These are phyloP conservation scores for Drosophila kanekoi DNA, from an alignment of 2,888 invertebrate genomes.

Conservation along the genomic window DNA sequence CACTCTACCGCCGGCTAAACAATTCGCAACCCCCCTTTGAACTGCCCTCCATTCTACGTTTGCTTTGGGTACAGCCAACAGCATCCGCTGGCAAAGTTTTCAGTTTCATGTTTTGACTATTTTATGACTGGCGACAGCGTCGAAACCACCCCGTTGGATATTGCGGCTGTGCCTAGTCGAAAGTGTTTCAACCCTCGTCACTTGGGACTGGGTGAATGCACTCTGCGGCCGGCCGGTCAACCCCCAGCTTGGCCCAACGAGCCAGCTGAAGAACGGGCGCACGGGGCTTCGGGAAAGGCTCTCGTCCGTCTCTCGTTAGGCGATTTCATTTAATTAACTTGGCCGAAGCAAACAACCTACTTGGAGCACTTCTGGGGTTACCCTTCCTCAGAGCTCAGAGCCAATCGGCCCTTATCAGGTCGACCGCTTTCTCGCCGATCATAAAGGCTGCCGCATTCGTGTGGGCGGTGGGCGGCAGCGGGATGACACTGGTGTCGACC, in stretches of 20 bases:
- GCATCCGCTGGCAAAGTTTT: slow-evolving; percentile 47
- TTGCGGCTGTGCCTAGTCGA: slow-evolving; percentile 43
- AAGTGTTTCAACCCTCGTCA: slow-evolving; percentile 65
- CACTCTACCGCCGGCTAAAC: neutral
- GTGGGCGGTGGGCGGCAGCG: slow-evolving; percentile 88
- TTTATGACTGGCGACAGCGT: slow-evolving; percentile 42
- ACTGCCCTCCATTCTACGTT: neutral
- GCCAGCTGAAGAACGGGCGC: slow-evolving; percentile 4
- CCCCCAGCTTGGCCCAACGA: slow-evolving; percentile 37
- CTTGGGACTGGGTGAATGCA: slow-evolving; percentile 70
- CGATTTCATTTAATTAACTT: slow-evolving; percentile 75
- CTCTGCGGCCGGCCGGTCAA: slow-evolving; percentile 58
- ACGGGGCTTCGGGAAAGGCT: slow-evolving; percentile 15
- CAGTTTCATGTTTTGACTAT: slow-evolving; percentile 63
- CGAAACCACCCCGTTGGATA: slow-evolving; percentile 64
- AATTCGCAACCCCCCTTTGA: slow-evolving; percentile 19
- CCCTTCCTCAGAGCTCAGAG: slow-evolving; percentile 49
- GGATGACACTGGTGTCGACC: slow-evolving; percentile 89
- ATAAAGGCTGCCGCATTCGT: slow-evolving; percentile 89
- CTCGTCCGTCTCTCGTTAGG: slow-evolving; percentile 38
- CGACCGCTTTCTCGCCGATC: slow-evolving; percentile 90
- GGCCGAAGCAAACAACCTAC: slow-evolving; percentile 43
- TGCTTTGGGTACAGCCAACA: slow-evolving; percentile 52
- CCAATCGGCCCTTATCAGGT: slow-evolving; percentile 86
- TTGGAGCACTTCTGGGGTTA: slow-evolving; percentile 9